Evolutionary conservation across 2,113 vertebrate species (phyloP), one percentile per base, ranked within the genome.

Genomic region (Lepisosteus oculatus): DNA sequence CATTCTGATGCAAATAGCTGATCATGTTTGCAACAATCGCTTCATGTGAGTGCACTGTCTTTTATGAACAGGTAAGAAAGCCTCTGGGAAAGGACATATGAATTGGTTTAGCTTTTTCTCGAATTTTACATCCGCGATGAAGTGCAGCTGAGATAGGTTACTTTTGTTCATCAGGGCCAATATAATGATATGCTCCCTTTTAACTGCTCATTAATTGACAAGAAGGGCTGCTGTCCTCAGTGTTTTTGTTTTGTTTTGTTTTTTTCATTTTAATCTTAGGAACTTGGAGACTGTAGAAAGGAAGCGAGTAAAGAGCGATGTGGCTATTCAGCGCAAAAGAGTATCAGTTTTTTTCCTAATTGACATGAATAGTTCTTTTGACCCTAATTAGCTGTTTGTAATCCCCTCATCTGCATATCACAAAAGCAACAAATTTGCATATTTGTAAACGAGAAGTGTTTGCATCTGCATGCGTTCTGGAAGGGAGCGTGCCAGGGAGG

Each of bases 331-430:
- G 69, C 73, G 69, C 68, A 71, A 73, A 77, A 80, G 81, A 76
- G 75, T 76, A 84, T 81, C 47, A 2, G 72, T 78, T 88, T 88
- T 89, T 90, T 86, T 83, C 79, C 85, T 95, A 95, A 96, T 95
- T 94, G 92, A 93, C 91, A 88, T 88, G 90, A 92, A 93, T 90
- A 90, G 85, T 91, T 93, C 92, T 92, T 95, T 94, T 95, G 94
- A 95, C 94, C 95, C 93, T 95, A 95, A 96, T 96, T 95, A 95
- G 94, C 80, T 83, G 88, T 92, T 92, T 94, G 90, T 93, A 93
- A 91, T 94, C 92, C 93, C 79, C 88, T 85, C 83, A 93, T 95
- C 94, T 95, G 92, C 92, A 93, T 95, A 93, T 92, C 92, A 95
- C 92, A 95, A 95, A 93, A 92, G 92, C 91, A 91, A 89, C 85